phyloP scores from a whole-genome alignment of 2,113 vertebrate species.

The Himantopus leucocephalus region DNA sequence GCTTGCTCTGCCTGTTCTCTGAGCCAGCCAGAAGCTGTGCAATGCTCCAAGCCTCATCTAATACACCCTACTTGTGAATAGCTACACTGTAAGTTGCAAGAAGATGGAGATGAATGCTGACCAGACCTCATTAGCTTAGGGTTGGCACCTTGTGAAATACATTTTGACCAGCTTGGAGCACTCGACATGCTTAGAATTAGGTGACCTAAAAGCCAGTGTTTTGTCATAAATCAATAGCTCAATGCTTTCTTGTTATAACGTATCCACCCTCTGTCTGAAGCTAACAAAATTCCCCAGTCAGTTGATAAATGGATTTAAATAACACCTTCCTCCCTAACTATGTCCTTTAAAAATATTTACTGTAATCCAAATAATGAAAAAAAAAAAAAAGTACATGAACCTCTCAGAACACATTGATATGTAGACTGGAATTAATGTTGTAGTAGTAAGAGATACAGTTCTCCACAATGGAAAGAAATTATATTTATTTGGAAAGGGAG shows the following conservation, averaged over 20 bases:
- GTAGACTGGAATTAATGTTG: background rate
- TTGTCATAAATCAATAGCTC: background rate
- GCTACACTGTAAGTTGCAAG: background rate
- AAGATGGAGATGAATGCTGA: background rate
- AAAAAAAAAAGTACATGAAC: background rate
- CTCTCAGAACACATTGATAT: background rate
- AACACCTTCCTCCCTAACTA: background rate
- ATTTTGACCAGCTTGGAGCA: background rate
- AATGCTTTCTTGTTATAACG: background rate
- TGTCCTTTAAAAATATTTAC: background rate
- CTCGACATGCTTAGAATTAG: background rate
- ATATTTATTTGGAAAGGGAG: background rate
- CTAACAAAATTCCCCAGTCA: background rate
- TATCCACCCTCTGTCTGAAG: background rate
- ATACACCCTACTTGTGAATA: background rate
- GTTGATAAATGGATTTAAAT: background rate
- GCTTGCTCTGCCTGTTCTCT: background rate
- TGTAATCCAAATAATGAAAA: background rate
- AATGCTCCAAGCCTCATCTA: background rate
- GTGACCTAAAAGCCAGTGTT: constrained; percentile 1
- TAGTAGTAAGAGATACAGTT: background rate
- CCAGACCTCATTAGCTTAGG: background rate
- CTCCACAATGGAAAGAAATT: background rate
- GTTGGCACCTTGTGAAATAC: background rate
- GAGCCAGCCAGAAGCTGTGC: background rate